A percentile compares a stretch with the other conserved stretches of the same genome.
Evolutionary conservation across 2,888 invertebrate species (phyloP).

Genomic region (Yponomeuta cagnagella): DNA sequence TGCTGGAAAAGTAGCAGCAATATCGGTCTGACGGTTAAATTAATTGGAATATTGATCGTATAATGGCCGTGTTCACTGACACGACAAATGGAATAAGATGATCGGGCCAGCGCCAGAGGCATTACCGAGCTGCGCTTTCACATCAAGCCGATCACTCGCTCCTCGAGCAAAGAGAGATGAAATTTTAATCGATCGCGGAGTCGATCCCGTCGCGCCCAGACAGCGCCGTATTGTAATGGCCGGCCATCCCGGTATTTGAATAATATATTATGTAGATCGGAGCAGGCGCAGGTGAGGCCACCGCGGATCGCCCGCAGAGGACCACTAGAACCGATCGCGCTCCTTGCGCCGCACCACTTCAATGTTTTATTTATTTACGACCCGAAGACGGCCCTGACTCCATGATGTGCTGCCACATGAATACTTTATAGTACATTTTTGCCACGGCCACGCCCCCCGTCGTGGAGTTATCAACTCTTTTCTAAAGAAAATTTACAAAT

Average conservation of each 20-base stretch:
- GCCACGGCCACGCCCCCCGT: not conserved
- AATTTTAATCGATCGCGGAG: constrained; percentile 69
- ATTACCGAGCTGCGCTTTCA: constrained; percentile 40
- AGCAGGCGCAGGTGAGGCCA: constrained; percentile 15
- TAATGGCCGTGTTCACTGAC: constrained; percentile 24
- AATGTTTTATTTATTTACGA: constrained; percentile 17
- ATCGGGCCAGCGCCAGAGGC: constrained; percentile 39
- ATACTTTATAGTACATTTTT: constrained; percentile 14
- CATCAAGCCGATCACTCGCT: constrained; percentile 62
- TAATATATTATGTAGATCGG: constrained; percentile 39
- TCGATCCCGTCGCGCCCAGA: constrained; percentile 49
- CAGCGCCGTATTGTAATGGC: constrained; percentile 44
- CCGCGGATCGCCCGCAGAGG: constrained; percentile 12
- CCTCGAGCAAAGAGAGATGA: constrained; percentile 66
- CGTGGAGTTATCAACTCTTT: constrained; percentile 2
- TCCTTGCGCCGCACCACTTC: constrained; percentile 3
- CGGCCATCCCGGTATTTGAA: constrained; percentile 34
- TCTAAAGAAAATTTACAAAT: constrained; percentile 4
- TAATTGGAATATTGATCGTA: constrained; percentile 9
- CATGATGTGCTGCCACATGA: constrained; percentile 12
- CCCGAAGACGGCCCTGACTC: constrained; percentile 8
- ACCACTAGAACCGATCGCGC: constrained; percentile 10
- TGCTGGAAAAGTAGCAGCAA: not conserved
- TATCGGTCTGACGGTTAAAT: not conserved
- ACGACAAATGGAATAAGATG: constrained; percentile 55